phyloP scores from a whole-genome alignment of 2,113 vertebrate genomes.

The Tonatia bakeri region DNA sequence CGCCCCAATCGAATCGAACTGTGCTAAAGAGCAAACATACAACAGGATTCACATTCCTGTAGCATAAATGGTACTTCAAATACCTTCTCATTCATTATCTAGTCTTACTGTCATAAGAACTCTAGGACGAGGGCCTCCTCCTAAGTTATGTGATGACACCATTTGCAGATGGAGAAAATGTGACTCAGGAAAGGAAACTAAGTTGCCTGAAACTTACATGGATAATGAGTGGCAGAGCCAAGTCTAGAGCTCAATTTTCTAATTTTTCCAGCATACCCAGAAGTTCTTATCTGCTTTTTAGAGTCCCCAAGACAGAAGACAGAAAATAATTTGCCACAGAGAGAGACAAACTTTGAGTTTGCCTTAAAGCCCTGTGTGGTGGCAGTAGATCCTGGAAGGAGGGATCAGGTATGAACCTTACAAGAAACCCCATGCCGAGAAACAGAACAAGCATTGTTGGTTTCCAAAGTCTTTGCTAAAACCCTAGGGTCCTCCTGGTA shows the following conservation, averaged over 20 bases:
- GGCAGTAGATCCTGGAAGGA: background rate
- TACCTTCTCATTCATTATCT: background rate
- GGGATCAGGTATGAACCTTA: background rate
- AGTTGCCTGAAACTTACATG: background rate
- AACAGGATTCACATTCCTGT: background rate
- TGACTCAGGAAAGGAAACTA: background rate
- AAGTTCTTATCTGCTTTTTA: background rate
- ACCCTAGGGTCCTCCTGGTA: background rate
- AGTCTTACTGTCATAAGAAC: background rate
- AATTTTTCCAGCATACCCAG: background rate
- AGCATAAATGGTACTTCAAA: background rate
- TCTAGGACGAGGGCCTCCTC: background rate
- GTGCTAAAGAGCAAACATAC: background rate
- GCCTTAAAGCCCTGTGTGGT: background rate
- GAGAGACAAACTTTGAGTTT: background rate
- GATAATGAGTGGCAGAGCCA: background rate
- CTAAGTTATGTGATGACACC: background rate
- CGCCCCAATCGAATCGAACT: background rate
- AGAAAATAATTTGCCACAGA: background rate
- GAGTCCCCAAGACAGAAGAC: background rate
- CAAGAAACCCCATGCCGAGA: background rate
- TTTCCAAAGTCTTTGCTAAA: background rate
- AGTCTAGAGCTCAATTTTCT: background rate
- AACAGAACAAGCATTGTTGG: background rate
- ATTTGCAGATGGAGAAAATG: background rate